A percentile compares a stretch with the other conserved stretches of the same genome.
Evolutionary conservation across 1,140 invertebrate species (phyloP).

Genomic region (Papilio helenus): DNA sequence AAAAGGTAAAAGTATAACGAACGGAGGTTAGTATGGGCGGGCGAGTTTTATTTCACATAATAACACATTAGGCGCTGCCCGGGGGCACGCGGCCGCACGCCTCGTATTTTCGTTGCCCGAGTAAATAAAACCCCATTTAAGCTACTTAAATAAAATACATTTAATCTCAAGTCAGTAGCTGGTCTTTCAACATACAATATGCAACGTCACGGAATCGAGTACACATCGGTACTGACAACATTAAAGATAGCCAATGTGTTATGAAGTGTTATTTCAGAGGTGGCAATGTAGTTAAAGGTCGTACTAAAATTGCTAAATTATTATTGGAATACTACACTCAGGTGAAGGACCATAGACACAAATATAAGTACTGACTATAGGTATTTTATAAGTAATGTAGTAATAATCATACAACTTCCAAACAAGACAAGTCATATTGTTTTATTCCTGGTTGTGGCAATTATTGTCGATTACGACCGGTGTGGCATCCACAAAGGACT

Average conservation of each 20-base stretch:
- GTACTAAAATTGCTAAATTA: too few relatives aligned
- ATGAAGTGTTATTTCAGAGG: too few relatives aligned
- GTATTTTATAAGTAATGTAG: neutral
- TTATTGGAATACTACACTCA: neutral
- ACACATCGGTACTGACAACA: neutral
- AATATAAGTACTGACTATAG: neutral
- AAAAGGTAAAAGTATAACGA: conserved; percentile 53
- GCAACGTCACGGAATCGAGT: neutral
- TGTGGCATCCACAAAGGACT: conserved; percentile 23
- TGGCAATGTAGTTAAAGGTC: too few relatives aligned
- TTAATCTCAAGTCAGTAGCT: conserved; percentile 40
- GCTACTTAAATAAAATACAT: conserved; percentile 54
- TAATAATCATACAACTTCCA: neutral
- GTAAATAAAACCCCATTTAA: conserved; percentile 72
- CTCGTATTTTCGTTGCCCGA: conserved; percentile 59
- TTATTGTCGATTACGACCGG: conserved; percentile 14
- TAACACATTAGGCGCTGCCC: conserved; percentile 73
- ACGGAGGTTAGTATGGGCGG: conserved; percentile 43
- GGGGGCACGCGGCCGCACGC: conserved; percentile 52
- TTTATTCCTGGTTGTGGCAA: conserved; percentile 21
- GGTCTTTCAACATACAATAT: conserved; percentile 9
- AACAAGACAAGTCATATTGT: neutral
- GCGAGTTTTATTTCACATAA: conserved; percentile 76
- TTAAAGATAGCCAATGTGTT: neutral
- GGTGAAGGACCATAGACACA: neutral